Evolutionary conservation across 2,113 vertebrate species (phyloP).

Genomic region (Odobenus rosmarus): DNA sequence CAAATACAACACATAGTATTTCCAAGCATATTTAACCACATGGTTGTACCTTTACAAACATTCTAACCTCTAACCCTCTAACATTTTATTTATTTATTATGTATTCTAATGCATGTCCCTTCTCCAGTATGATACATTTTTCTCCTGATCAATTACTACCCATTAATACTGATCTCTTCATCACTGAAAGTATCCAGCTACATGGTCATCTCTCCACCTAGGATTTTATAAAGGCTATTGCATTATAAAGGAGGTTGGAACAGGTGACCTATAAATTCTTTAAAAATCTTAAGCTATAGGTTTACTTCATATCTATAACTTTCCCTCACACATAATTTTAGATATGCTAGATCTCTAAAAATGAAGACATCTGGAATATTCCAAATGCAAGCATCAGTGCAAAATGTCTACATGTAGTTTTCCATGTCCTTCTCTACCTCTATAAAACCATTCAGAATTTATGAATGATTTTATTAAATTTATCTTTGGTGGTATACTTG

Average conservation of each 20-base stretch:
- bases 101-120: background rate
- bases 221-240: background rate
- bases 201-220: background rate
- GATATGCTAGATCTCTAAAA: background rate
- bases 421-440: background rate
- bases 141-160: background rate
- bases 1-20: background rate
- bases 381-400: background rate
- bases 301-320: background rate
- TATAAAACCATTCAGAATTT: background rate
- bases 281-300: background rate
- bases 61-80: background rate
- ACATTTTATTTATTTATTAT: background rate
- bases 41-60: background rate
- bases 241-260: background rate
- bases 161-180: background rate
- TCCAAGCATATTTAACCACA: background rate
- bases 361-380: background rate
- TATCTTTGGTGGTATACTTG: background rate
- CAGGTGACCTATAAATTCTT: background rate
- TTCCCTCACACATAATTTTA: background rate
- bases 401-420: background rate
- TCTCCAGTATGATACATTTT: background rate
- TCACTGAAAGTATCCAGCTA: background rate
- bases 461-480: background rate